These are phyloP conservation scores for Phengaris alcon DNA, from an alignment of 2,888 invertebrate species.

Conservation along the genomic window DNA sequence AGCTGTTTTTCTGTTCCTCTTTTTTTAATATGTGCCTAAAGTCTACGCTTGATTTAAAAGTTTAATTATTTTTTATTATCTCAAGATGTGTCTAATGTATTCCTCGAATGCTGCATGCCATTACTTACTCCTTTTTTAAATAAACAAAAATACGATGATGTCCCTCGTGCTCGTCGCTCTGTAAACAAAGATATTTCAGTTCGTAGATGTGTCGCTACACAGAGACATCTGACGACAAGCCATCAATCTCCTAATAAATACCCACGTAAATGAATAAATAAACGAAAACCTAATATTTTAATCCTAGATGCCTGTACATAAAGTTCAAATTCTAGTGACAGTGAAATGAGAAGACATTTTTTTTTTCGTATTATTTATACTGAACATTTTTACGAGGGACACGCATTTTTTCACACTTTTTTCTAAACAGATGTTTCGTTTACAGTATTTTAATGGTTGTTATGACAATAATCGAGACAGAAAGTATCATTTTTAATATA, in stretches of 20 bases:
- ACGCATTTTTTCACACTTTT: slow-evolving; percentile 69
- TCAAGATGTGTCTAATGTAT: slow-evolving; percentile 7
- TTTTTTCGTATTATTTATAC: slow-evolving; percentile 51
- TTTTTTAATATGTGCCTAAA: not conserved
- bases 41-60: not conserved
- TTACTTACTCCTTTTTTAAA: slow-evolving; percentile 1
- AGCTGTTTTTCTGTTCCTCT: too few species aligned
- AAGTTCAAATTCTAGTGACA: slow-evolving; percentile 41
- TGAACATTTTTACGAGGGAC: slow-evolving; percentile 64
- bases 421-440: slow-evolving; percentile 60
- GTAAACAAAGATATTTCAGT: slow-evolving; percentile 72
- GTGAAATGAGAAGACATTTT: slow-evolving; percentile 40
- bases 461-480: slow-evolving; percentile 66
- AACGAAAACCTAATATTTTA: slow-evolving; percentile 32
- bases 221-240: slow-evolving; percentile 72
- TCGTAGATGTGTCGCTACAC: slow-evolving; percentile 58
- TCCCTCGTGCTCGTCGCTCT: slow-evolving; percentile 52
- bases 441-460: slow-evolving; percentile 55
- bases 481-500: slow-evolving; percentile 66
- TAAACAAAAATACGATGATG: slow-evolving; percentile 38
- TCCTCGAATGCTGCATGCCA: not conserved
- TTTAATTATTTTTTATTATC: slow-evolving; percentile 8
- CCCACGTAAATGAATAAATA: slow-evolving; percentile 46
- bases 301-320: slow-evolving; percentile 11
- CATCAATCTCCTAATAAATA: slow-evolving; percentile 76